phyloP scores from a whole-genome alignment of 2,113 vertebrate species.

The Proterorhinus semilunaris region DNA sequence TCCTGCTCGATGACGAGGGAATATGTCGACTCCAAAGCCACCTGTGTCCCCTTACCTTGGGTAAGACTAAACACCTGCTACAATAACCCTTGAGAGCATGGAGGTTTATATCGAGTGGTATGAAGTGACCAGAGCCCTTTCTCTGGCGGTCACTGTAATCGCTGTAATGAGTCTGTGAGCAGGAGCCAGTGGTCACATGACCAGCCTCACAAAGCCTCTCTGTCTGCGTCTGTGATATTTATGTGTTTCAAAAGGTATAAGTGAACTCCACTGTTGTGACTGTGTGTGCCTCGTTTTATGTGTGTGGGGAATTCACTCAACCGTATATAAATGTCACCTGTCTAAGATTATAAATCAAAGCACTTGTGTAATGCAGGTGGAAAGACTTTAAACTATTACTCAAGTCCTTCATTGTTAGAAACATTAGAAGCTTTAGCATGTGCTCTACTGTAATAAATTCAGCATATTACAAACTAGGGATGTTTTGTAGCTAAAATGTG shows the following conservation, averaged over 20 bases:
- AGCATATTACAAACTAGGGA: background rate
- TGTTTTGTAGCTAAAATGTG: background rate
- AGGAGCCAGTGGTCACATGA: constrained; percentile 54
- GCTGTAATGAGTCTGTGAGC: constrained; percentile 64
- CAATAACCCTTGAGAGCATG: no score
- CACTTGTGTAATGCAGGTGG: background rate
- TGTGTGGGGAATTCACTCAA: constrained; percentile 16
- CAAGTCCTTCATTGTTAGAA: background rate
- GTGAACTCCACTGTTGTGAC: background rate
- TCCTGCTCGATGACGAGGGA: no score
- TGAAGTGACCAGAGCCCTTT: constrained; percentile 2
- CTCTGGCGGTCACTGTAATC: constrained; percentile 60
- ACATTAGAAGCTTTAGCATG: no score
- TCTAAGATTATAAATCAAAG: background rate
- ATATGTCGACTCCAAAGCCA: no score
- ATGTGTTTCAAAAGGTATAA: constrained; percentile 7
- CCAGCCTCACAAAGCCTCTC: constrained; percentile 36
- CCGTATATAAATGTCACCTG: constrained; percentile 1
- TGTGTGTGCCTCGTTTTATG: constrained; percentile 13
- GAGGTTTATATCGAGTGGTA: background rate
- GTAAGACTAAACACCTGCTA: no score
- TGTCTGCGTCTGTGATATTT: background rate
- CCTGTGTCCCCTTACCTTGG: no score
- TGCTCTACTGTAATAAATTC: no score
- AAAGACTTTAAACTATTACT: background rate